A percentile compares a stretch with the other conserved stretches of the same genome.
These are phyloP conservation scores for Pararge aegeria DNA, from an alignment of 1,140 invertebrate genomes.

Conservation along the genomic window DNA sequence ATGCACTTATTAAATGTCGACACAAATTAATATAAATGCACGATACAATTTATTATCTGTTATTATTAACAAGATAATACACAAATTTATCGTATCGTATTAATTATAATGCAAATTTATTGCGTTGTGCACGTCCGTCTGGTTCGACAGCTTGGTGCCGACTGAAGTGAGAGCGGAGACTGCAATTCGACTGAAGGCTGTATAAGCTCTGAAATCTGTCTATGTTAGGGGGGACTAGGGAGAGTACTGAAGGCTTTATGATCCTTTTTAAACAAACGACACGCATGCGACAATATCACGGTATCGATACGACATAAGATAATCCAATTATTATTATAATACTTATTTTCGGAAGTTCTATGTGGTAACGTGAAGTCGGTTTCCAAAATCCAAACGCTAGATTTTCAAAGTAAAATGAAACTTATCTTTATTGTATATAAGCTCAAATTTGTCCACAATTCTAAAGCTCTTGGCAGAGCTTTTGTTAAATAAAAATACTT, in stretches of 20 bases:
- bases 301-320: background rate
- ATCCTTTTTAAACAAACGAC: background rate
- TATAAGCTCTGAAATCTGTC: background rate
- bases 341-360: too few species aligned
- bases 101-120: background rate
- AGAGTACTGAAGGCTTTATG: background rate
- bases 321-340: background rate
- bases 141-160: background rate
- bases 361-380: too few species aligned
- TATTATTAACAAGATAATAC: background rate
- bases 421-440: too few species aligned
- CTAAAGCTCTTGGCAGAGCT: too few species aligned
- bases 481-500: too few species aligned
- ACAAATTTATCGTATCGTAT: background rate
- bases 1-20: constrained; percentile 26
- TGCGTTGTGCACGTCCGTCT: background rate
- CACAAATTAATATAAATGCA: constrained; percentile 23
- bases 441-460: too few species aligned
- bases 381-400: too few species aligned
- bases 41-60: constrained; percentile 9
- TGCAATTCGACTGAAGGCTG: background rate
- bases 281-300: background rate
- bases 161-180: background rate
- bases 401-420: too few species aligned
- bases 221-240: too few species aligned